Percentiles rank a stretch among this genome's conserved stretches.
phyloP scores from a whole-genome alignment of 1,140 invertebrate species.

The Penaeus japonicus region DNA sequence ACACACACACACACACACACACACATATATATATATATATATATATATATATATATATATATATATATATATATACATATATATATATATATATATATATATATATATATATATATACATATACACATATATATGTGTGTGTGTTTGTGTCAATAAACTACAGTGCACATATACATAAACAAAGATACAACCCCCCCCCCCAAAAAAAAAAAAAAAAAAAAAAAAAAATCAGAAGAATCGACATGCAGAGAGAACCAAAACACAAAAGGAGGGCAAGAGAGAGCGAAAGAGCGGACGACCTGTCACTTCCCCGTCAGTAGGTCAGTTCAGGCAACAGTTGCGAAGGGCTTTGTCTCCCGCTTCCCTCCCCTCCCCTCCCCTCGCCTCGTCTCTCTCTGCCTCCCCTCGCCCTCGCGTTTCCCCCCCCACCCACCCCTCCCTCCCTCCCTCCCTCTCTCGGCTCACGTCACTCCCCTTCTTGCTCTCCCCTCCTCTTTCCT shows the following conservation, averaged over 20 bases:
- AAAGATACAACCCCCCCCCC: neutral
- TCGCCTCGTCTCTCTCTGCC: neutral
- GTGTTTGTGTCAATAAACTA: neutral
- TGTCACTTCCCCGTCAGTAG: neutral
- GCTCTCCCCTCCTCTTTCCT: neutral
- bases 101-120: conserved; percentile 8
- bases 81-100: conserved; percentile 2
- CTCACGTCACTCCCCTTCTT: neutral
- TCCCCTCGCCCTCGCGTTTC: neutral
- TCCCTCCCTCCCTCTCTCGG: conserved; percentile 22
- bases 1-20: too few species aligned
- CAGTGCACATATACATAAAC: too few species aligned
- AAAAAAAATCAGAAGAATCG: neutral
- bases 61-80: neutral
- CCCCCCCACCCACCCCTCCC: neutral
- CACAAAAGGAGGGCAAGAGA: neutral
- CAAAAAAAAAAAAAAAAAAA: neutral
- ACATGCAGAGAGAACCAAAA: neutral
- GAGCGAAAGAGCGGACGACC: neutral
- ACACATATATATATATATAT: too few species aligned
- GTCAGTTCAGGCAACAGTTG: too few species aligned
- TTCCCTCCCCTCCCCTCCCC: conserved; percentile 2
- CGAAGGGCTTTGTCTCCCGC: neutral
- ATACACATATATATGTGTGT: neutral
- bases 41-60: neutral